Percentiles rank a stretch among this genome's conserved stretches.
These are phyloP conservation scores for Thereva unica DNA, from an alignment of 2,888 invertebrate genomes.

Conservation along the genomic window DNA sequence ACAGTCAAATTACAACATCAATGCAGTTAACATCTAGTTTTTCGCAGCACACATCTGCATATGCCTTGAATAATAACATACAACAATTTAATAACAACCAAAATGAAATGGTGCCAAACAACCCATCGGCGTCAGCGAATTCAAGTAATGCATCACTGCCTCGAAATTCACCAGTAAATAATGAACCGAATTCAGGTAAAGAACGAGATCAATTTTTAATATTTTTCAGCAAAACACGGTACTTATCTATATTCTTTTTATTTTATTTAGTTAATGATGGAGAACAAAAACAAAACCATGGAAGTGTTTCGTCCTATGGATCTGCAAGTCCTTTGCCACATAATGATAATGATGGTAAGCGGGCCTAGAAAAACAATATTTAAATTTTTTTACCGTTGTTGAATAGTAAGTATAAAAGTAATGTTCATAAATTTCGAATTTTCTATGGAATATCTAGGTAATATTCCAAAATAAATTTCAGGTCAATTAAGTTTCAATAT, in stretches of 20 bases:
- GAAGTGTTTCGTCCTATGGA: slow-evolving; percentile 56
- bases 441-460: neutral
- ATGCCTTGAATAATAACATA: slow-evolving; percentile 51
- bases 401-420: no score
- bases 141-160: slow-evolving; percentile 56
- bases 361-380: no score
- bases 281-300: slow-evolving; percentile 51
- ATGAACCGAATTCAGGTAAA: slow-evolving; percentile 43
- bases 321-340: slow-evolving; percentile 55
- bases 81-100: slow-evolving; percentile 49
- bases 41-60: slow-evolving; percentile 49
- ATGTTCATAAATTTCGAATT: neutral
- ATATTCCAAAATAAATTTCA: neutral
- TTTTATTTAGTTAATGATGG: slow-evolving; percentile 41
- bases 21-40: slow-evolving; percentile 55
- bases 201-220: neutral
- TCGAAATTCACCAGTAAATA: slow-evolving; percentile 55
- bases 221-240: neutral
- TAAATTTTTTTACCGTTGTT: no score
- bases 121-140: slow-evolving; percentile 53
- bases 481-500: neutral
- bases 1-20: slow-evolving; percentile 55
- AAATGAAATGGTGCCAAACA: slow-evolving; percentile 49
- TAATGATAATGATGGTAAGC: slow-evolving; percentile 57
- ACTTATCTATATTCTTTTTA: neutral